A percentile compares a stretch with the other conserved stretches of the same genome.
phyloP scores from a whole-genome alignment of 2,113 vertebrate species.

The Nannospalax galili region DNA sequence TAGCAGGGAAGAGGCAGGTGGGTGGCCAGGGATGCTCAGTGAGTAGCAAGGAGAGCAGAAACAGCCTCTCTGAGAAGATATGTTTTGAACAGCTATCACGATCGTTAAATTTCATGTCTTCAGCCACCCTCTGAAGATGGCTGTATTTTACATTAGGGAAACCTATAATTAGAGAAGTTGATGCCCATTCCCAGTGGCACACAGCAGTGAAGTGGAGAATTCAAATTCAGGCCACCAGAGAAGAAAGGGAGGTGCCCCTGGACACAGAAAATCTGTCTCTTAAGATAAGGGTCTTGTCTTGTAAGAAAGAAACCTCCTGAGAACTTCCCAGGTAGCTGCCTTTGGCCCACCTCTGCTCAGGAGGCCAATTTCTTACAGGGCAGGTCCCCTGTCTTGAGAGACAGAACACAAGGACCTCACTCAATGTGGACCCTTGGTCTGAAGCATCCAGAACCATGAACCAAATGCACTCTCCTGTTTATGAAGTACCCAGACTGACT shows the following conservation, averaged over 20 bases:
- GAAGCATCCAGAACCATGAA: no score
- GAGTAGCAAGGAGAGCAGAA: no score
- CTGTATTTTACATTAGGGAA: not conserved
- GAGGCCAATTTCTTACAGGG: no score
- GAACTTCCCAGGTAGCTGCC: no score
- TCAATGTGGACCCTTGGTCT: no score
- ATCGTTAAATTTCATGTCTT: not conserved
- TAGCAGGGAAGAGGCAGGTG: not conserved
- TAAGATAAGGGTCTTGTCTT: not conserved
- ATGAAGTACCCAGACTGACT: no score
- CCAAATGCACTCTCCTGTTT: no score
- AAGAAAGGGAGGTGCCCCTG: not conserved
- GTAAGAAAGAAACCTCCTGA: not conserved
- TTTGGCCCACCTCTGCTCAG: no score
- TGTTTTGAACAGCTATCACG: no score
- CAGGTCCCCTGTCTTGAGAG: no score
- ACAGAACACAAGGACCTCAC: no score
- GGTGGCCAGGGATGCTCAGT: not conserved
- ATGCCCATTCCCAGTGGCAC: not conserved
- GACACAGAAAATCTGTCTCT: not conserved
- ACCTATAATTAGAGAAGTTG: not conserved
- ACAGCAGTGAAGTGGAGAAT: not conserved
- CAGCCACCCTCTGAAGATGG: not conserved
- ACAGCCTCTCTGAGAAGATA: no score
- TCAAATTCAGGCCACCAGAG: not conserved